phyloP scores from a whole-genome alignment of 2,797 vertebrate genomes.

The Phrynocephalus vlangalii region DNA sequence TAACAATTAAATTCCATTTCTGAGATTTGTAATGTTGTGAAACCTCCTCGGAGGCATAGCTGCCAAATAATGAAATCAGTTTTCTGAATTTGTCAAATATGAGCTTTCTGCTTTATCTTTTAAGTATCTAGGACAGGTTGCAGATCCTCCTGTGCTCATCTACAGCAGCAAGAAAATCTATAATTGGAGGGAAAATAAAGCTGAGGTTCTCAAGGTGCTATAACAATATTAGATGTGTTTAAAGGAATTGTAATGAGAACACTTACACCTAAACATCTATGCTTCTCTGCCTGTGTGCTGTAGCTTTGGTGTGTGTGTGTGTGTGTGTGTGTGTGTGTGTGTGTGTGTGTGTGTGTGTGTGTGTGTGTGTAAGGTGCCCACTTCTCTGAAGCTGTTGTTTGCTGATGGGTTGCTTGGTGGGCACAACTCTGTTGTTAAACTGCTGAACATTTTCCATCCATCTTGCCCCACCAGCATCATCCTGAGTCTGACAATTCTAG shows the following conservation, averaged over 20 bases:
- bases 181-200: neutral
- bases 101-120: neutral
- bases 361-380: too few species aligned
- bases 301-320: neutral
- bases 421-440: neutral
- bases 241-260: neutral
- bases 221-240: neutral
- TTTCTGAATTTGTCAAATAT: neutral
- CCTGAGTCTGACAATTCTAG: neutral
- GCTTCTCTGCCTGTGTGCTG: too few species aligned
- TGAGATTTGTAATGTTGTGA: neutral
- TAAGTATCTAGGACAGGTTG: neutral
- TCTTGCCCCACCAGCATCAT: neutral
- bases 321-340: neutral
- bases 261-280: neutral
- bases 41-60: neutral
- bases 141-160: neutral
- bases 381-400: neutral
- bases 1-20: neutral
- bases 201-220: neutral
- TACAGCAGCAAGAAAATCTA: neutral
- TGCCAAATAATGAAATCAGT: neutral
- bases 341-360: neutral
- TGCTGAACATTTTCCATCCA: neutral
- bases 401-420: neutral